Conservation (phyloP, 2,113 vertebrate species). For the Hippopotamus amphibius region DNA sequence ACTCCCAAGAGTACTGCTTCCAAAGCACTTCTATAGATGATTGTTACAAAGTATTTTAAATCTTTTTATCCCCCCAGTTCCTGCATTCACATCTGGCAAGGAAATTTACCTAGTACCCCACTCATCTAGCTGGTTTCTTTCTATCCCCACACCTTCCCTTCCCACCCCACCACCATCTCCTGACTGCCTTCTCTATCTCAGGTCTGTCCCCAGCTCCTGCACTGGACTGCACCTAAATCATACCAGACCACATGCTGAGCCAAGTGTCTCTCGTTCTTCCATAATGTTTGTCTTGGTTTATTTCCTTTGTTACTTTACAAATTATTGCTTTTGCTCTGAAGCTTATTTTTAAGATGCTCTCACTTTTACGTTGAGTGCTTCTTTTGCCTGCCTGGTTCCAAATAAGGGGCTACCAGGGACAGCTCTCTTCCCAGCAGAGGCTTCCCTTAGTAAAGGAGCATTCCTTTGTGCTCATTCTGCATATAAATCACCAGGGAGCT, state of each 20-base stretch:
- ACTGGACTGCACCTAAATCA: not conserved
- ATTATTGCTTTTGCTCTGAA: not conserved
- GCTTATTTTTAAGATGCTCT: constrained; percentile 21
- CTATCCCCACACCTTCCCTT: not conserved
- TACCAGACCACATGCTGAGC: not conserved
- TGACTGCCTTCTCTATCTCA: not conserved
- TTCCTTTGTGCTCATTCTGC: not conserved
- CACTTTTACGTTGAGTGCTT: not conserved
- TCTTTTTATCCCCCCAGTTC: not conserved
- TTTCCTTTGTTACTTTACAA: constrained; percentile 34
- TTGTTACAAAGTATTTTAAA: not conserved
- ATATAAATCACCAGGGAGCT: constrained; percentile 79
- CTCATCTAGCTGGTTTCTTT: not conserved
- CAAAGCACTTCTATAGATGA: not conserved
- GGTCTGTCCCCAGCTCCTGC: not conserved
- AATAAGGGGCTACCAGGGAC: not conserved
- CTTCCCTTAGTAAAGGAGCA: not conserved
- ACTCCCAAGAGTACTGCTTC: not conserved
- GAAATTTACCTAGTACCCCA: not conserved
- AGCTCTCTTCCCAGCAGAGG: not conserved
- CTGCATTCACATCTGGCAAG: not conserved
- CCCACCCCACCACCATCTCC: too few relatives aligned
- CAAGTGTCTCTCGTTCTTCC: not conserved
- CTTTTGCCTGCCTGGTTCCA: not conserved
- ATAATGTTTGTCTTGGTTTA: not conserved